Percentiles rank a stretch among this genome's conserved stretches.
Conservation (phyloP, 2,113 vertebrate genomes). For the Pseudonaja textilis region DNA sequence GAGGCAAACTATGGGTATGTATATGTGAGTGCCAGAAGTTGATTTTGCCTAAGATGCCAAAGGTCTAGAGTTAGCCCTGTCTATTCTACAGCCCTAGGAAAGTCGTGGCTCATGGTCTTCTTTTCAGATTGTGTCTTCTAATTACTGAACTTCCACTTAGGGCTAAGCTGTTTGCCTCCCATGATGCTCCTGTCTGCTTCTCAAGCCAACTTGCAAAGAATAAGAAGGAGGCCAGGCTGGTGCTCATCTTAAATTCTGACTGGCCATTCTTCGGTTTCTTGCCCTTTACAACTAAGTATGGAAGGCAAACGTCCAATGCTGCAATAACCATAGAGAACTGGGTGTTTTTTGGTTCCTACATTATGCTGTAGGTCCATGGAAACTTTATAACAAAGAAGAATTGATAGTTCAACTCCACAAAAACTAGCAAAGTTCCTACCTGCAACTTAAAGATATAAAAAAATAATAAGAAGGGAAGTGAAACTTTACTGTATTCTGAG, state of each 20-base stretch:
- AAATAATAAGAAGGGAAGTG: too few species aligned
- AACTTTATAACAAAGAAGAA: neutral
- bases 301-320: neutral
- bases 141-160: constrained; percentile 12
- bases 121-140: constrained; percentile 19
- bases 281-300: neutral
- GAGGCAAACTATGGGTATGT: neutral
- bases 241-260: neutral
- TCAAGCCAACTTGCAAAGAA: neutral
- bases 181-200: neutral
- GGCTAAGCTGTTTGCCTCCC: neutral
- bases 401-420: neutral
- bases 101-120: neutral
- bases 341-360: neutral
- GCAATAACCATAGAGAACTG: neutral
- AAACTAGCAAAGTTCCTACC: neutral
- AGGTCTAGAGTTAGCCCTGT: neutral
- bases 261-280: neutral
- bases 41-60: neutral
- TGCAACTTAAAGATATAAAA: neutral
- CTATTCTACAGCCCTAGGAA: neutral
- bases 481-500: neutral
- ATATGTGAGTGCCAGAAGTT: neutral
- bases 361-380: neutral
- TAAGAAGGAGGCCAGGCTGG: neutral